Conservation (phyloP, 2,113 vertebrate species). For the Naja naja region DNA sequence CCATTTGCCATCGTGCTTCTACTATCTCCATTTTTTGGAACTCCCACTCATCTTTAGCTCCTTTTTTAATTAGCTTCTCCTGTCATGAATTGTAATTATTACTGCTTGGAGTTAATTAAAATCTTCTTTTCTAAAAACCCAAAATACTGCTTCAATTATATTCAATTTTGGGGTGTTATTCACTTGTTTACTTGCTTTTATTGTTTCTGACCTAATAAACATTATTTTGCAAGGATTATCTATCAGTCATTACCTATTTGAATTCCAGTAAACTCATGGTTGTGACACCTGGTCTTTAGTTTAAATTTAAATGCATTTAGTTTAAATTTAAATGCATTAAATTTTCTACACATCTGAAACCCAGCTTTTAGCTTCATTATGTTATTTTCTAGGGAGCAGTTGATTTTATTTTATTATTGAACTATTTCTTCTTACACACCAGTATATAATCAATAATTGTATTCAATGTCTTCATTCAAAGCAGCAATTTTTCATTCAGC, state of each 20-base stretch:
- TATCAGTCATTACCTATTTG: background rate
- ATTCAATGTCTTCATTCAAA: background rate
- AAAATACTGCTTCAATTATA: background rate
- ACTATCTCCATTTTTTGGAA: background rate
- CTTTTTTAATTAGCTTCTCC: background rate
- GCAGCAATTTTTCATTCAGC: background rate
- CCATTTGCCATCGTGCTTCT: background rate
- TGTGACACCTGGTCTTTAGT: too few relatives aligned
- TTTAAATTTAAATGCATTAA: background rate
- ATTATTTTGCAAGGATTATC: background rate
- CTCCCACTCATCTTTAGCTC: background rate
- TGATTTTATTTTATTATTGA: background rate
- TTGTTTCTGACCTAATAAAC: background rate
- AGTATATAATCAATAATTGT: background rate
- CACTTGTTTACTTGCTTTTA: background rate
- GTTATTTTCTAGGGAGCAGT: background rate
- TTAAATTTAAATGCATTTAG: too few relatives aligned
- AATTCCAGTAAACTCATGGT: background rate
- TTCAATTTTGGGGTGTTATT: background rate
- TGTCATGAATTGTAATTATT: background rate
- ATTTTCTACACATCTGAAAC: background rate
- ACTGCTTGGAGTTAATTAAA: background rate
- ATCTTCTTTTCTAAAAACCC: background rate
- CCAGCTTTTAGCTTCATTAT: background rate
- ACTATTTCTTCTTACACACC: background rate